Conservation (phyloP, 2,888 invertebrate species). For the Tiliacea aurago region DNA sequence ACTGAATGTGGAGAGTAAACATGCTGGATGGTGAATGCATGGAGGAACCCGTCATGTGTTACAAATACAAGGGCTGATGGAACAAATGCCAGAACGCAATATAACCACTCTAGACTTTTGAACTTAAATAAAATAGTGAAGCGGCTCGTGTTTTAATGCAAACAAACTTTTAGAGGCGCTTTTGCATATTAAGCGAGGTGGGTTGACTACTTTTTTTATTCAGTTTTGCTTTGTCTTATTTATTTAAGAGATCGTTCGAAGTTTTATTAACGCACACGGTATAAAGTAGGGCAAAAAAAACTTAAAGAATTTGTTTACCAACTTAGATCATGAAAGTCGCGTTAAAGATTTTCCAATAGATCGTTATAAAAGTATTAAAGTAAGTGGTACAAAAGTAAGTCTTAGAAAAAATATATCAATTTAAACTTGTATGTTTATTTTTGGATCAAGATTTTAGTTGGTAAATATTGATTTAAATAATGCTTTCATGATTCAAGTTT, state of each 20-base stretch:
- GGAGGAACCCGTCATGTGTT: conserved; percentile 77
- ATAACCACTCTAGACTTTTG: conserved; percentile 89
- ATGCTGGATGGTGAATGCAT: conserved; percentile 83
- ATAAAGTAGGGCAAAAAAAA: conserved; percentile 74
- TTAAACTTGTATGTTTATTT: conserved; percentile 24
- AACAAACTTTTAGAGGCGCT: conserved; percentile 91
- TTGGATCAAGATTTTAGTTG: conserved; percentile 1
- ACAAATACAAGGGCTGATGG: conserved; percentile 79
- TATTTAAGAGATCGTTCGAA: conserved; percentile 74
- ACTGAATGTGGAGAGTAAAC: conserved; percentile 76
- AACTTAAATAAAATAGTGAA: conserved; percentile 90
- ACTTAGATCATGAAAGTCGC: conserved; percentile 86
- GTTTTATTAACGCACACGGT: conserved; percentile 76
- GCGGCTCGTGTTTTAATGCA: conserved; percentile 91
- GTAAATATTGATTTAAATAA: conserved; percentile 31
- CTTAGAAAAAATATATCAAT: conserved; percentile 21
- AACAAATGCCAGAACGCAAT: conserved; percentile 90
- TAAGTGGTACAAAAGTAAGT: conserved; percentile 24
- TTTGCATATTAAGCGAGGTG: conserved; percentile 91
- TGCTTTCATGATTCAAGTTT: conserved; percentile 87
- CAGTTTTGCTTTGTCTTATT: conserved; percentile 89
- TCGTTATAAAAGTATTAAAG: conserved; percentile 40
- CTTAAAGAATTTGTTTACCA: conserved; percentile 72
- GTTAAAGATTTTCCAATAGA: conserved; percentile 45
- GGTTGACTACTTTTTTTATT: conserved; percentile 89